Evolutionary conservation across 2,113 vertebrate genomes (phyloP).

Genomic region (Phylloscopus whistleri): DNA sequence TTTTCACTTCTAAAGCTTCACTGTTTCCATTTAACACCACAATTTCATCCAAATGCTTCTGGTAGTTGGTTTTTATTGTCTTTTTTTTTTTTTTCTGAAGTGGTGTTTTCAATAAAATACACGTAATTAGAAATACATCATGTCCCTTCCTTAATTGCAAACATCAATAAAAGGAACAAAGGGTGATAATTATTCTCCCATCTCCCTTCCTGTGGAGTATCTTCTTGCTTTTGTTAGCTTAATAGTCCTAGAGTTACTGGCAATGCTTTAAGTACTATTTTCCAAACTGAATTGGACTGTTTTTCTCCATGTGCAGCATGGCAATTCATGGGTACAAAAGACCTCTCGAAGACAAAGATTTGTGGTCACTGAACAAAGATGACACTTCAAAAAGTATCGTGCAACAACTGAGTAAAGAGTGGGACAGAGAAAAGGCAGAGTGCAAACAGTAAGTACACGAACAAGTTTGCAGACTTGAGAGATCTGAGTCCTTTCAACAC

Average conservation of each 20-base stretch:
- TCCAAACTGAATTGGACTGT: neutral
- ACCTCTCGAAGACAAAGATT: constrained; percentile 86
- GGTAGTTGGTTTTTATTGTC: neutral
- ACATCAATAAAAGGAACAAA: neutral
- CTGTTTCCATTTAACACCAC: neutral
- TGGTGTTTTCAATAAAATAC: neutral
- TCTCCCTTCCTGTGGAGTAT: neutral
- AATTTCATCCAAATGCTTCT: neutral
- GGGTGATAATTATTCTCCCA: neutral
- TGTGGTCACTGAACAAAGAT: constrained; percentile 87
- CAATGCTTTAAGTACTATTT: neutral
- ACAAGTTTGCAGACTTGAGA: neutral
- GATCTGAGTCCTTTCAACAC: neutral
- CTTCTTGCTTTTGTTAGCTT: neutral
- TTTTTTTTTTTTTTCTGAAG: neutral
- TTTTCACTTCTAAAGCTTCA: neutral
- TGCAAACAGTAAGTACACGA: neutral
- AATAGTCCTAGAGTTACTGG: neutral
- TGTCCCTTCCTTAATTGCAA: neutral
- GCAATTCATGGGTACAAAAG: constrained; percentile 87
- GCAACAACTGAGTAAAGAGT: constrained; percentile 79
- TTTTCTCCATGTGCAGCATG: constrained; percentile 74
- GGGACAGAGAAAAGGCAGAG: constrained; percentile 81
- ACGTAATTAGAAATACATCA: neutral
- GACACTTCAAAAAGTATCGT: constrained; percentile 82